These are phyloP conservation scores for Zelleria hepariella DNA, from an alignment of 2,888 invertebrate genomes.

Conservation along the genomic window DNA sequence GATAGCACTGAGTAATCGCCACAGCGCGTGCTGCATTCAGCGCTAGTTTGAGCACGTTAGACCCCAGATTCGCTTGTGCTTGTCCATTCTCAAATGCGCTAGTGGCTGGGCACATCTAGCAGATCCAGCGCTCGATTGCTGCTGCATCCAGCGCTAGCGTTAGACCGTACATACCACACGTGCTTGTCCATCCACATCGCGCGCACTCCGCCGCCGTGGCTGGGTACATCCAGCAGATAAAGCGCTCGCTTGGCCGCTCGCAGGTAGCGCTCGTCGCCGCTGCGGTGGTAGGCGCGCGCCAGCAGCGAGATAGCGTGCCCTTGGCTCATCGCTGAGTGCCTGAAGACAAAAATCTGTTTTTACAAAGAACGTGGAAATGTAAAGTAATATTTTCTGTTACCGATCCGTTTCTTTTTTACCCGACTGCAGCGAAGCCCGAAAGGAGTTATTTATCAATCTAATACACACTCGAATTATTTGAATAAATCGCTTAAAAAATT, in stretches of 20 bases:
- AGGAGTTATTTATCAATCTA: no score
- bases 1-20: no score
- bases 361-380: no score
- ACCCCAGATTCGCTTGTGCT: constrained; percentile 90
- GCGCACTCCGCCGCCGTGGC: constrained; percentile 84
- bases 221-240: constrained; percentile 81
- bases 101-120: constrained; percentile 79
- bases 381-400: no score
- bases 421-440: no score
- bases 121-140: background rate
- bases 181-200: constrained; percentile 88
- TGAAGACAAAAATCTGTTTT: constrained; percentile 29
- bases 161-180: constrained; percentile 83
- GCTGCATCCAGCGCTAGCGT: constrained; percentile 28
- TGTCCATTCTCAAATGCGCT: constrained; percentile 87
- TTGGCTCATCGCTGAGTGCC: constrained; percentile 98
- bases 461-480: no score
- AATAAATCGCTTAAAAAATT: no score
- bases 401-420: no score
- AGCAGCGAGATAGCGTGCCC: constrained; percentile 97
- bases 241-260: constrained; percentile 86
- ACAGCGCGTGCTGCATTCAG: no score
- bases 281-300: constrained; percentile 89
- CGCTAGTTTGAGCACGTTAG: no score
- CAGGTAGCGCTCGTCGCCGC: constrained; percentile 83